A percentile compares a stretch with the other conserved stretches of the same genome.
These are phyloP conservation scores for Bettongia penicillata DNA, from an alignment of 2,113 vertebrate species.

Conservation along the genomic window DNA sequence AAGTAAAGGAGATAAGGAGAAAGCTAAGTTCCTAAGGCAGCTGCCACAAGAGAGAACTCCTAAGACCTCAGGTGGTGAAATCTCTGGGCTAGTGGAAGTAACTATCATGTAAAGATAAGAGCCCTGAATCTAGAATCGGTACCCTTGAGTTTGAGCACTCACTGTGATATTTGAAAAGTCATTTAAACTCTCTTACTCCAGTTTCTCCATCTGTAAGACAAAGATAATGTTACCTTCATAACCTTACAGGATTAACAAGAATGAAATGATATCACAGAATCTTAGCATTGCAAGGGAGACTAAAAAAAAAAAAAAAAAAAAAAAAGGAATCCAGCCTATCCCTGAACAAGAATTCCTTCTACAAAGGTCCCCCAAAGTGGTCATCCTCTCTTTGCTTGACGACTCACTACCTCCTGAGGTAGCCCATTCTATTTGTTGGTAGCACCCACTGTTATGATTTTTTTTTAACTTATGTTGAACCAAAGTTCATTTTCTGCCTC, in stretches of 20 bases:
- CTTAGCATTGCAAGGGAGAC: neutral
- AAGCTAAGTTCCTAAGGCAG: neutral
- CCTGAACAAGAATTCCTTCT: neutral
- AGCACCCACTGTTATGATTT: neutral
- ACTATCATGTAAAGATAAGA: neutral
- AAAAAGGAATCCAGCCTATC: neutral
- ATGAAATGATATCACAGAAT: neutral
- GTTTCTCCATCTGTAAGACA: neutral
- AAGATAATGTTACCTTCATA: neutral
- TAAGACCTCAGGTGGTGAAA: neutral
- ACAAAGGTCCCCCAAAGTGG: neutral
- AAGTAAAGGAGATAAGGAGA: constrained; percentile 28
- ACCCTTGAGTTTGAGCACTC: neutral
- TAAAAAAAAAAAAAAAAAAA: neutral
- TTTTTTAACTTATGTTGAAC: neutral
- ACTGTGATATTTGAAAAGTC: neutral
- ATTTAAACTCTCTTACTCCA: neutral
- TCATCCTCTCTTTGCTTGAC: neutral
- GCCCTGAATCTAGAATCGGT: neutral
- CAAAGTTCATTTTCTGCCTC: neutral
- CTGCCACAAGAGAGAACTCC: neutral
- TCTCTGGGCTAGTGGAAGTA: neutral
- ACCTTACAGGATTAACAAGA: neutral
- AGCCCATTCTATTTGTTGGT: neutral
- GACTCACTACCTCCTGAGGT: neutral